phyloP scores from a whole-genome alignment of 2,797 vertebrate species.

The Anabacerthia variegaticeps region DNA sequence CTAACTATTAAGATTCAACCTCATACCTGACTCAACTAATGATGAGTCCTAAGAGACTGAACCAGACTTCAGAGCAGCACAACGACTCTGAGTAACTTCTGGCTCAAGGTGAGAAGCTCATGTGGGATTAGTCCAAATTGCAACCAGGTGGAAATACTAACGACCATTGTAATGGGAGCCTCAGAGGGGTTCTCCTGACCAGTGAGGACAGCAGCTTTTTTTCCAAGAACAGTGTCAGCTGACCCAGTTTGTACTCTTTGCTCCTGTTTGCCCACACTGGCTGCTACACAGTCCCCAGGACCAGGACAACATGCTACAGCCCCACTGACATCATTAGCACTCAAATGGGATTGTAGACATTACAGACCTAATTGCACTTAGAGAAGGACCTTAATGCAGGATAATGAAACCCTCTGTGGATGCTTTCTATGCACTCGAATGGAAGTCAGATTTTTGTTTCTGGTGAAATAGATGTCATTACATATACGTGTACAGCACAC shows the following conservation, averaged over 20 bases:
- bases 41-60: slow-evolving; percentile 8
- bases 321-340: not conserved
- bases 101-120: slow-evolving; percentile 20
- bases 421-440: not conserved
- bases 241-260: not conserved
- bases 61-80: slow-evolving; percentile 9
- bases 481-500: not conserved
- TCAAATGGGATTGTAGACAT: not conserved
- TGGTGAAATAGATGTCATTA: not conserved
- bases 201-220: not conserved
- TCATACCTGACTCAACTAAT: slow-evolving; percentile 32
- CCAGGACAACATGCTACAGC: not conserved
- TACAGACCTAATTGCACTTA: not conserved
- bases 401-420: not conserved
- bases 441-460: not conserved
- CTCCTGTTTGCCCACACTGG: not conserved
- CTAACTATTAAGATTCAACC: slow-evolving; percentile 35
- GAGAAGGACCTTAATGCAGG: not conserved
- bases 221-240: not conserved
- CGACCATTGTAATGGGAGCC: not conserved
- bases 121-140: not conserved
- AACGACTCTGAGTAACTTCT: not conserved
- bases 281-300: not conserved
- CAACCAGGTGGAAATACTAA: slow-evolving; percentile 22
- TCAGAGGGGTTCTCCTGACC: not conserved